Evolutionary conservation across 2,888 invertebrate species (phyloP), one percentile per base, ranked within the genome.

Genomic region (Lottia gigantea): DNA sequence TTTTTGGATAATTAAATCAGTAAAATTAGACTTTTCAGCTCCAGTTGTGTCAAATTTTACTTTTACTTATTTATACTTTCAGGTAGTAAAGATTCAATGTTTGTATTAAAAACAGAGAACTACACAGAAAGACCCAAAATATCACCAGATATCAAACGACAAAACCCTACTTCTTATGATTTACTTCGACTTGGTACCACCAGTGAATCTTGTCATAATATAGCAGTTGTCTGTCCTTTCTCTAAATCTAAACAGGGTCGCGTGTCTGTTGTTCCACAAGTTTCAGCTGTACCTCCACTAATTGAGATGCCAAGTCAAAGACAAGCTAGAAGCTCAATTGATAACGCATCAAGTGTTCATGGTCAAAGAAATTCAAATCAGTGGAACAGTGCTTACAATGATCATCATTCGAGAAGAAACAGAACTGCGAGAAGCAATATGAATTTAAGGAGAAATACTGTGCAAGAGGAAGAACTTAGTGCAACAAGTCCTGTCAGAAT

Each of bases 161-260:
- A 73, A 63, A 74, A 75, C 31, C 79, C 78, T 26, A 74, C 78
- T 25, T 72, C 79, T 19, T 31, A 72, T 45, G 80, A 80, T 46
- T 70, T 81, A 14, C 72, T 82, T 3, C 68, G 64, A n/a, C 47
- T 75, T 26, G 82, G 81, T 26, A 82, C 82, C 12, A 23, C 55
- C 8, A 55, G 55, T 23, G 55, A 55, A 23, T 23, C 55, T 55
- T 19, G 23, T 55, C 19, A 23, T 2, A 55, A 14, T 23, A 23
- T 55, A 55, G 55, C 55, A 23, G 55, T 55, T 55, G 23, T 55
- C 14, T 55, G 55, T 14, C 55, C 55, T 14, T 19, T 55, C 23
- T 55, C 55, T 11, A 55, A 55, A 55, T 19, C 19, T 15, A 19
- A 55, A 55, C 11, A 23, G 23, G 40, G 40, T 40, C 40, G 40